A percentile compares a stretch with the other conserved stretches of the same genome.
phyloP scores from a whole-genome alignment of 1,140 invertebrate species.

The Orius laevigatus region DNA sequence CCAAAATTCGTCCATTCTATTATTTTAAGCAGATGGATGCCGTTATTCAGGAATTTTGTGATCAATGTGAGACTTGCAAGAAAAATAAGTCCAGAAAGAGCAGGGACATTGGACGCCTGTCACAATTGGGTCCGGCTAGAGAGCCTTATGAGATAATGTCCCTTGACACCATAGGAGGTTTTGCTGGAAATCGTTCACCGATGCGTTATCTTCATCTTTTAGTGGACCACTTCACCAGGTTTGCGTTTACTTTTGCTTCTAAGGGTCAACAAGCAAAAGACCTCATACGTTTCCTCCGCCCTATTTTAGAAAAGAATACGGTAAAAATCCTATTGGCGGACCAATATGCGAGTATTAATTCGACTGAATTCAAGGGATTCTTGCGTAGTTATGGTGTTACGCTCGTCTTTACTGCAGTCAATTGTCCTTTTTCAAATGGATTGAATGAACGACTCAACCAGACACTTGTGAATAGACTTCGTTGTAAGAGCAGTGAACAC shows the following conservation, averaged over 20 bases:
- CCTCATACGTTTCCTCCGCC: not conserved
- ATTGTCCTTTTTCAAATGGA: not conserved
- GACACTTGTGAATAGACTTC: not conserved
- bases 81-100: constrained; percentile 24
- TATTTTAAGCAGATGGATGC: constrained; percentile 19
- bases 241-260: constrained; percentile 18
- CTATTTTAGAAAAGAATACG: constrained; percentile 10
- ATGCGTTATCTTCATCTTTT: constrained; percentile 21
- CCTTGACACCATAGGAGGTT: constrained; percentile 22
- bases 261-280: constrained; percentile 8
- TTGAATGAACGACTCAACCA: constrained; percentile 10
- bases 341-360: constrained; percentile 21
- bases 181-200: constrained; percentile 16
- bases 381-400: not conserved
- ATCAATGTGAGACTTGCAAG: constrained; percentile 23
- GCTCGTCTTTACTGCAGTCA: not conserved
- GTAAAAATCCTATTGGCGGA: constrained; percentile 17
- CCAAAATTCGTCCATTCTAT: constrained; percentile 19
- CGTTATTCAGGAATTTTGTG: constrained; percentile 21
- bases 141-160: constrained; percentile 25
- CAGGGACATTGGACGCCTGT: constrained; percentile 20
- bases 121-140: constrained; percentile 24
- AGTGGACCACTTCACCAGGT: constrained; percentile 20
- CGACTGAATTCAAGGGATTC: constrained; percentile 11
- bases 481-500: not conserved